Base-by-base conservation (phyloP, 2,113 vertebrate genomes). In the Gobio gobio region DNA sequence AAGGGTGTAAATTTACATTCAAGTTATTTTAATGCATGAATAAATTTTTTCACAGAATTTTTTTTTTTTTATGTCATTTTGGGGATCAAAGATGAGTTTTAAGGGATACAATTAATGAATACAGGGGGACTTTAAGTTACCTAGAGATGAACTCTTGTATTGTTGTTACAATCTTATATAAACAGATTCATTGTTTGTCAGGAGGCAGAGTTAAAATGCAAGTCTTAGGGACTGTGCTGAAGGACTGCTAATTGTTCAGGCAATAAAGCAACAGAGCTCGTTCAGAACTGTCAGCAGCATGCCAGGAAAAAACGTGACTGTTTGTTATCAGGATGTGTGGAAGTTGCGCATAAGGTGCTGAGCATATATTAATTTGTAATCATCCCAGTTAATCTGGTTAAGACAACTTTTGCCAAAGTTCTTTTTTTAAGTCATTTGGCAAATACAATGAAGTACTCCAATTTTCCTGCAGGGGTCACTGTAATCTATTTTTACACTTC, bases 391-490 rank as follows among this genome's bases (percentile, higher is more conserved):
- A 7, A 47, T 73, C 24, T n/a, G 7, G 70, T 73, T 24, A n/a
- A 61, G 9, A 61, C 59, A 64, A 24, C 20, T n/a, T 77, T 58
- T 20, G 0, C 18, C 49, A 9, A 40, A 63, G 59, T 24, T 63
- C 9, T 22, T 66, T 68, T 2, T 54, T 7, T 20, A 51, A 74
- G 33, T 74, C 4, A 40, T 63, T 45, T 63, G 3, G 14, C 10
- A 68, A 22, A n/a, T 16, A 45, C 14, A 68, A 1, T 78, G 86
- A 43, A 87, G 36, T 84, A 22, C 75, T 45, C 4, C 22, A 51
- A 36, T 8, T 54, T 58, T 66, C 88, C 88, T 90, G 83, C 64
- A 87, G 88, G 86, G 86, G 86, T 72, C 85, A 70, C 83, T 87
- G 73, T 74, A 73, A 63, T 86, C 85, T 83, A 51, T 88, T 79